phyloP scores from a whole-genome alignment of 2,113 vertebrate genomes.

The Ursus arctos region DNA sequence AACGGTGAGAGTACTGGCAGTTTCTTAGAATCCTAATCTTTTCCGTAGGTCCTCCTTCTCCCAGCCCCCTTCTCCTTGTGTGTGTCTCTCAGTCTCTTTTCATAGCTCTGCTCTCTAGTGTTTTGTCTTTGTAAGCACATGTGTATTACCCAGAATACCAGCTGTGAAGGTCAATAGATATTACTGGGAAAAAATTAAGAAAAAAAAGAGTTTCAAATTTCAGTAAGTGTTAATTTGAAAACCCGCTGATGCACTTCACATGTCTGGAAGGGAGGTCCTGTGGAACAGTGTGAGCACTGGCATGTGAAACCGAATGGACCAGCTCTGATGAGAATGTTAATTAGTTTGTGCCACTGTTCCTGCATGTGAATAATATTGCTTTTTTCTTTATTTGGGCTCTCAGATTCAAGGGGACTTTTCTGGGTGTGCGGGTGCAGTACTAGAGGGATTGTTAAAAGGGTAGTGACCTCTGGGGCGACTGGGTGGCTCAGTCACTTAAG shows the following conservation, averaged over 20 bases:
- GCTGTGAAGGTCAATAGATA: slow-evolving; percentile 64
- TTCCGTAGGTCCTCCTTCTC: background rate
- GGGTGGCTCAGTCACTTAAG: background rate
- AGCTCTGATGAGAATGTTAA: slow-evolving; percentile 49
- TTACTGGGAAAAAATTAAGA: slow-evolving; percentile 66
- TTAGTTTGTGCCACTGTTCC: background rate
- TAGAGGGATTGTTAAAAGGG: background rate
- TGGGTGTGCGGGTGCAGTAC: background rate
- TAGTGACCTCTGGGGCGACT: background rate
- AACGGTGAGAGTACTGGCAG: background rate
- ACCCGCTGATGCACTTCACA: slow-evolving; percentile 37
- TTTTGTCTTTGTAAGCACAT: slow-evolving; percentile 21
- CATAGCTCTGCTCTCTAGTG: slow-evolving; percentile 19
- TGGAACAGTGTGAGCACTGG: slow-evolving; percentile 16
- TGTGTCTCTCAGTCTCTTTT: background rate
- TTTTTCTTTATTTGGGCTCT: slow-evolving; percentile 39
- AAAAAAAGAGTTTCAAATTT: slow-evolving; percentile 63
- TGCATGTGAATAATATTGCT: background rate
- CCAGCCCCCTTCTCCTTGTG: background rate
- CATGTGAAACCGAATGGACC: slow-evolving; percentile 40
- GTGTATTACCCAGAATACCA: slow-evolving; percentile 30
- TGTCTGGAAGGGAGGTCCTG: slow-evolving; percentile 41
- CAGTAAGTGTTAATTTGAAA: slow-evolving; percentile 70
- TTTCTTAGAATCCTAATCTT: background rate
- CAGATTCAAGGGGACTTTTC: slow-evolving; percentile 31